A percentile compares a stretch with the other conserved stretches of the same genome.
Evolutionary conservation across 2,888 invertebrate species (phyloP).

Genomic region (Tipula vernalis): DNA sequence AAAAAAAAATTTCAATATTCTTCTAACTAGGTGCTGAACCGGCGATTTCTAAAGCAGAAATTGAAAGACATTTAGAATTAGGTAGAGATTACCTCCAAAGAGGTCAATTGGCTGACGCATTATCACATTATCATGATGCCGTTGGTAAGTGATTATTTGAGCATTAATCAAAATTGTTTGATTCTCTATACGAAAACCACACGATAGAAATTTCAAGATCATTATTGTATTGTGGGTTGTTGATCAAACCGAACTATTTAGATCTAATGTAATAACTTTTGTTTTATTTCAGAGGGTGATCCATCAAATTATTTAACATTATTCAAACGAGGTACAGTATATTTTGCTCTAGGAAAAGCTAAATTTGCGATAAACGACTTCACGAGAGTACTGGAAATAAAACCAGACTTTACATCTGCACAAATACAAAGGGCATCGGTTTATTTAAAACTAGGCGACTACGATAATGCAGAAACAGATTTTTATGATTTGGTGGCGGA

Average conservation of each 20-base stretch:
- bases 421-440: slow-evolving; percentile 74
- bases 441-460: slow-evolving; percentile 77
- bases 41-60: slow-evolving; percentile 55
- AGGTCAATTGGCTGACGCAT: slow-evolving; percentile 89
- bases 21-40: slow-evolving; percentile 47
- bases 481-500: slow-evolving; percentile 68
- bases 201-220: not conserved
- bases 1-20: not conserved
- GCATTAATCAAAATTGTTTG: not conserved
- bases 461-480: slow-evolving; percentile 69
- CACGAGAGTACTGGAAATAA: slow-evolving; percentile 80
- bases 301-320: slow-evolving; percentile 91
- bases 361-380: slow-evolving; percentile 92
- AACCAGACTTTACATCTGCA: slow-evolving; percentile 89
- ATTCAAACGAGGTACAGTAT: slow-evolving; percentile 91
- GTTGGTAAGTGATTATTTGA: slow-evolving; percentile 54
- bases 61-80: slow-evolving; percentile 85
- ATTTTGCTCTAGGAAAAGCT: slow-evolving; percentile 89
- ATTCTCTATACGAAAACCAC: not conserved
- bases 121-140: slow-evolving; percentile 95
- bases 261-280: not conserved
- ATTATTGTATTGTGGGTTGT: not conserved
- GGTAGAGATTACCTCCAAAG: slow-evolving; percentile 84
- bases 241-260: too few relatives aligned
- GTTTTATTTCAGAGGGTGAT: slow-evolving; percentile 64